Conservation (phyloP, 2,888 invertebrate species). For the Julus scandinavius region DNA sequence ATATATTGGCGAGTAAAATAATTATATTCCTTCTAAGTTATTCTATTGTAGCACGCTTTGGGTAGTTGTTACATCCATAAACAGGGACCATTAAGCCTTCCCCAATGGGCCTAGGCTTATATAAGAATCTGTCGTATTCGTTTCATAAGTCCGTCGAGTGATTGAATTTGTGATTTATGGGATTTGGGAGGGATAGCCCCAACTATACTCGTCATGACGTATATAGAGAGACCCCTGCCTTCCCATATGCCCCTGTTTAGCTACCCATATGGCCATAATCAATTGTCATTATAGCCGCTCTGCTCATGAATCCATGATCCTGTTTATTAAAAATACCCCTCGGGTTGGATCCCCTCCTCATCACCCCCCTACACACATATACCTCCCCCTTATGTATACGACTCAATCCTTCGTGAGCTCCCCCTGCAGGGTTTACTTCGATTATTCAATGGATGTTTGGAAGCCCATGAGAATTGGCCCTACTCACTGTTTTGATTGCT, state of each 20-base stretch:
- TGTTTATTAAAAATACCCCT: conserved; percentile 27
- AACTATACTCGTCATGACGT: neutral
- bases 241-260: conserved; percentile 33
- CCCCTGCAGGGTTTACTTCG: neutral
- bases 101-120: neutral
- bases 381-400: neutral
- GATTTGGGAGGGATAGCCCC: neutral
- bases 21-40: neutral
- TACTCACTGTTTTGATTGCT: conserved; percentile 27
- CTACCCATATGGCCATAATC: conserved; percentile 27
- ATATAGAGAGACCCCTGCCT: neutral
- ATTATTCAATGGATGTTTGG: conserved; percentile 16
- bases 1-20: neutral
- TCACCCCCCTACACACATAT: too few species aligned
- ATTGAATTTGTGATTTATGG: conserved; percentile 33
- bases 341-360: neutral
- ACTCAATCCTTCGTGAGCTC: conserved; percentile 4
- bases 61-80: neutral
- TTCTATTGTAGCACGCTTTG: neutral
- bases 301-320: conserved; percentile 27
- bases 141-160: conserved; percentile 14
- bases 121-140: neutral
- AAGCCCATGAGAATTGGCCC: conserved; percentile 15
- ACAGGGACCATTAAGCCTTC: conserved; percentile 23
- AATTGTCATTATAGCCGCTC: conserved; percentile 4